These are phyloP conservation scores for Sisyra nigra DNA, from an alignment of 2,888 invertebrate genomes.

Conservation along the genomic window DNA sequence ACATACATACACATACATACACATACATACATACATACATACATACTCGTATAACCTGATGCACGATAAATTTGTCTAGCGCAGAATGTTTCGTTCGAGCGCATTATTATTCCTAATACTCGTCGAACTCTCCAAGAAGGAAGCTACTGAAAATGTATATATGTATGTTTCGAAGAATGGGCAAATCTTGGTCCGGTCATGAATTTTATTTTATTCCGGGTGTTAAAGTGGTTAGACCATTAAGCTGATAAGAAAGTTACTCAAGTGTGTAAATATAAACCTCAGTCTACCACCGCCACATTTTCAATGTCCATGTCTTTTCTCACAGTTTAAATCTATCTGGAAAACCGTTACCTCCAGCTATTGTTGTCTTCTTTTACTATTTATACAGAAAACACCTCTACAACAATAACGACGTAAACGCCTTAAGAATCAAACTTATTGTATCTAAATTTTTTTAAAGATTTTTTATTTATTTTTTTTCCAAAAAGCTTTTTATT, in stretches of 20 bases:
- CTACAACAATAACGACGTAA: too few species aligned
- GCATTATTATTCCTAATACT: too few species aligned
- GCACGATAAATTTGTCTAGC: background rate
- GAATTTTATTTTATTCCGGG: slow-evolving; percentile 4
- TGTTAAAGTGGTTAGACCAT: slow-evolving; percentile 14
- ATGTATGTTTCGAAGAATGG: too few species aligned
- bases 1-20: background rate
- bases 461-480: too few species aligned
- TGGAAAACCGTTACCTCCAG: too few species aligned
- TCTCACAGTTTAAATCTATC: too few species aligned
- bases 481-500: too few species aligned
- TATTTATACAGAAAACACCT: too few species aligned
- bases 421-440: too few species aligned
- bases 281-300: slow-evolving; percentile 13
- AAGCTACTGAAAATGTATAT: background rate
- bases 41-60: background rate
- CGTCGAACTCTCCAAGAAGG: background rate
- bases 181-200: background rate
- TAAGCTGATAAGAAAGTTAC: slow-evolving; percentile 21
- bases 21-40: background rate
- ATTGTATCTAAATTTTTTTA: too few species aligned
- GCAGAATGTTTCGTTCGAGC: background rate
- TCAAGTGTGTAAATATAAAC: slow-evolving; percentile 17
- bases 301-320: too few species aligned
- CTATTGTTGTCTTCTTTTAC: too few species aligned